Base-by-base conservation (phyloP, 2,113 vertebrate genomes). In the Lipophrys pholis region DNA sequence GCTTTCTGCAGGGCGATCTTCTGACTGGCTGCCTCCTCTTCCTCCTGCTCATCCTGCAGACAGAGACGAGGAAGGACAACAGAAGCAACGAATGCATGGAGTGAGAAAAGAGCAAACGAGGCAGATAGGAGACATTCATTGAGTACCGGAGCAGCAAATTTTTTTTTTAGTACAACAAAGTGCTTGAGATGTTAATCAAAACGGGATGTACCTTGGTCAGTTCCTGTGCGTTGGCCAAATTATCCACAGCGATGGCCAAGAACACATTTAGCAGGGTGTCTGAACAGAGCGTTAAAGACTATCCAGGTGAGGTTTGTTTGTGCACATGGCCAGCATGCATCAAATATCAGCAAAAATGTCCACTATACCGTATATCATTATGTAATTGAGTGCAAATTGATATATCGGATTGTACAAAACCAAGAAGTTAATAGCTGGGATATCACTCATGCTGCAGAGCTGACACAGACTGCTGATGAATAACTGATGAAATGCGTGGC, bases 261-360 rank as follows among this genome's bases (percentile, higher is more conserved):
- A 97, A 97, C 61, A 98, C 97, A 6, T 98, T 98, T 72, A 98
- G 95, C 77, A 98, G 91, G 65, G 96, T 98, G 92, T 98, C 97
- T 98, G 91, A 79, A 48, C 10, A 39, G 0, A 9, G 40, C 49
- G 81, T 89, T 90, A 92, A 90, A 83, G 86, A 69, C 71, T 2
- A 77, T 58, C 64, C 54, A 76, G 40, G n/a, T n/a, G 46, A 46
- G 62, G 62, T 75, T 75, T 73, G 43, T 64, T 53, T 60, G 53
- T 58, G 49, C 17, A 53, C 8, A 6, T 30, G 21, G 21, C 21
- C 21, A 30, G 21, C 21, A 30, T 30, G 21, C 21, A 30, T 30
- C 21, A 30, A 30, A 30, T 30, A 30, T 4, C 21, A 30, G 21
- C 21, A 30, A 30, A 30, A 30, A 30, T 30, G 21, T 30, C 21